These are phyloP conservation scores for Galeopterus variegatus DNA, from an alignment of 2,113 vertebrate genomes.

Conservation along the genomic window DNA sequence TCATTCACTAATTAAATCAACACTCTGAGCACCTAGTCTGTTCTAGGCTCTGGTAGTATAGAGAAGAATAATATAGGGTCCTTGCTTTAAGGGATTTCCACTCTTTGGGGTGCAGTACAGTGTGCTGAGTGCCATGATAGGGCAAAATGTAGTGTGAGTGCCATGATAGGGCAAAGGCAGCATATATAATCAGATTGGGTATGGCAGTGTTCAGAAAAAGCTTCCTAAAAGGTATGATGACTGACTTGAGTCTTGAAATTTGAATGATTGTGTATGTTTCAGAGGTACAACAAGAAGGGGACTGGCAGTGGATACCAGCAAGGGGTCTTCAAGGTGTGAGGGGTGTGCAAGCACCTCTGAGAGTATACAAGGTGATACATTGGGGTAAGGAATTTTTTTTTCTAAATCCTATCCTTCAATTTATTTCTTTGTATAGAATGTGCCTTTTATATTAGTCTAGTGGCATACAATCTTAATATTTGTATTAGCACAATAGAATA, in stretches of 20 bases:
- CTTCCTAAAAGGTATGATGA: neutral
- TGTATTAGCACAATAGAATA: neutral
- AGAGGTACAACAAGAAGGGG: neutral
- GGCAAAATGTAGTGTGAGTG: neutral
- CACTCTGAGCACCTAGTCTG: neutral
- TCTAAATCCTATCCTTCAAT: neutral
- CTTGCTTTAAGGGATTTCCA: neutral
- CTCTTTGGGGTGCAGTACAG: neutral
- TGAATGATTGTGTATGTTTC: neutral
- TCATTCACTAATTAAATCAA: neutral
- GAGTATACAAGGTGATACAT: neutral
- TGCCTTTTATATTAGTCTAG: neutral
- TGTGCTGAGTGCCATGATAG: neutral
- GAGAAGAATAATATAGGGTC: neutral
- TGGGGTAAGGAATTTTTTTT: neutral
- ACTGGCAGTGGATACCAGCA: neutral
- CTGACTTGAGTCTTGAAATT: neutral
- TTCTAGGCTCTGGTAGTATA: neutral
- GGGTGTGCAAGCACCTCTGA: neutral
- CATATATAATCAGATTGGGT: neutral
- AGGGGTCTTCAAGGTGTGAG: neutral
- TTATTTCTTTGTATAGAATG: neutral
- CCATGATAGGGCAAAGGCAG: neutral
- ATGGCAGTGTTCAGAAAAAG: neutral
- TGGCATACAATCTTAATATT: neutral